phyloP scores from a whole-genome alignment of 1,140 invertebrate species.

The Ostrea edulis region DNA sequence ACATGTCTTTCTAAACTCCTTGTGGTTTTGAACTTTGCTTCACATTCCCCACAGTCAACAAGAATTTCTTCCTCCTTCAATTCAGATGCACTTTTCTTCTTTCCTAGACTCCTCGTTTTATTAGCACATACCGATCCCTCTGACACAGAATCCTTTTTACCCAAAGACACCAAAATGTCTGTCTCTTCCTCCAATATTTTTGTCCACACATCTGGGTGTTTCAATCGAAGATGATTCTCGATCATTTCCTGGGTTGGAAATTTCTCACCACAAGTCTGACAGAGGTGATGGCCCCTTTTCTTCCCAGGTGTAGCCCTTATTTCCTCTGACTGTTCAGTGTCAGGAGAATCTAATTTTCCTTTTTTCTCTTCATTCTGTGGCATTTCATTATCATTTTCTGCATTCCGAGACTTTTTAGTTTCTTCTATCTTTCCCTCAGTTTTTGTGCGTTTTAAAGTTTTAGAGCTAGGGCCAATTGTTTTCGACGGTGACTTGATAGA shows the following conservation, averaged over 20 bases:
- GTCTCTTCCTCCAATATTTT: slow-evolving; percentile 15
- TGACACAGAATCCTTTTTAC: neutral
- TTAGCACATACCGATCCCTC: neutral
- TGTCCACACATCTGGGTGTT: neutral
- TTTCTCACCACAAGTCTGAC: slow-evolving; percentile 13
- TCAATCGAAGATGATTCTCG: slow-evolving; percentile 1
- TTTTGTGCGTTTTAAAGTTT: neutral
- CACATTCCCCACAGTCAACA: neutral
- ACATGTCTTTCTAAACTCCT: slow-evolving; percentile 7
- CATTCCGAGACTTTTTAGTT: neutral
- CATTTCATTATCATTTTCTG: neutral
- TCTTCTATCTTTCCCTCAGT: neutral
- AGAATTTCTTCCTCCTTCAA: neutral
- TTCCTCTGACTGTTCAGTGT: neutral
- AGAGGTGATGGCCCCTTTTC: neutral
- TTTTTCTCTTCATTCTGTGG: neutral
- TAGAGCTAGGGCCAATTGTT: neutral
- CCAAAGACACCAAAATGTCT: neutral
- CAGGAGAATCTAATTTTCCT: neutral
- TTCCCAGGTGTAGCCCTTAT: neutral
- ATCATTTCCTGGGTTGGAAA: neutral
- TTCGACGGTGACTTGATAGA: neutral
- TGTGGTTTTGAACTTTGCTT: slow-evolving; percentile 19
- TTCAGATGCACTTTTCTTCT: neutral
- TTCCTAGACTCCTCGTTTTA: neutral